These are phyloP conservation scores for Trichonephila clavata DNA, from an alignment of 1,140 invertebrate species.

Conservation along the genomic window DNA sequence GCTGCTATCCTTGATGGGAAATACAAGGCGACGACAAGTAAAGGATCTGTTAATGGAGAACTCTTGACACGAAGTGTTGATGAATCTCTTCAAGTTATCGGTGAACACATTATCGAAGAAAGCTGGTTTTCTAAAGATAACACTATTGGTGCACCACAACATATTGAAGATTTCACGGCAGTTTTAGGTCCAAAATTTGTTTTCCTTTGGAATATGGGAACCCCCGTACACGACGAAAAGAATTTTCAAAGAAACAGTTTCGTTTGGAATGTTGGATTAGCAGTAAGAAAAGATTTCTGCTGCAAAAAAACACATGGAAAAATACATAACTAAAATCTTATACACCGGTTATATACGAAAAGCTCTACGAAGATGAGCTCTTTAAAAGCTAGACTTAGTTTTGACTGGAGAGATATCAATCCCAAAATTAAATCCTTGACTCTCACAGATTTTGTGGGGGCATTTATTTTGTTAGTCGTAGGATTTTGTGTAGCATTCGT, in stretches of 20 bases:
- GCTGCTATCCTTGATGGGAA: background rate
- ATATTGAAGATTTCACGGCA: background rate
- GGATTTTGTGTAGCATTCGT: background rate
- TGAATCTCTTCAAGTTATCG: background rate
- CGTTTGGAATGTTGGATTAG: conserved; percentile 32
- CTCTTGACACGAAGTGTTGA: background rate
- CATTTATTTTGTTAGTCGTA: background rate
- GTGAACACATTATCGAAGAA: background rate
- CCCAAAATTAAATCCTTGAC: background rate
- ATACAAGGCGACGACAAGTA: background rate
- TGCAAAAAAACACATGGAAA: conserved; percentile 2
- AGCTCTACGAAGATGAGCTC: conserved; percentile 21
- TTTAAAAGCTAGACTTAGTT: background rate
- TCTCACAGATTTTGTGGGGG: background rate
- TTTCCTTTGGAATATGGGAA: conserved; percentile 43
- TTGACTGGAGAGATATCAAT: background rate
- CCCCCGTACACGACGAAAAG: background rate
- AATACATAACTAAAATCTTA: background rate
- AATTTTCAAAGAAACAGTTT: conserved; percentile 32
- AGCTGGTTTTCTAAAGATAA: background rate
- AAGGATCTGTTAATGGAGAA: conserved; percentile 30
- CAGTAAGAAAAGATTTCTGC: conserved; percentile 29
- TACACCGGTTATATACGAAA: conserved; percentile 14
- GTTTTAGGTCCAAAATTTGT: conserved; percentile 24
- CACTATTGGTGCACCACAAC: background rate